phyloP scores from a whole-genome alignment of 2,113 vertebrate genomes.

The Cavia porcellus region DNA sequence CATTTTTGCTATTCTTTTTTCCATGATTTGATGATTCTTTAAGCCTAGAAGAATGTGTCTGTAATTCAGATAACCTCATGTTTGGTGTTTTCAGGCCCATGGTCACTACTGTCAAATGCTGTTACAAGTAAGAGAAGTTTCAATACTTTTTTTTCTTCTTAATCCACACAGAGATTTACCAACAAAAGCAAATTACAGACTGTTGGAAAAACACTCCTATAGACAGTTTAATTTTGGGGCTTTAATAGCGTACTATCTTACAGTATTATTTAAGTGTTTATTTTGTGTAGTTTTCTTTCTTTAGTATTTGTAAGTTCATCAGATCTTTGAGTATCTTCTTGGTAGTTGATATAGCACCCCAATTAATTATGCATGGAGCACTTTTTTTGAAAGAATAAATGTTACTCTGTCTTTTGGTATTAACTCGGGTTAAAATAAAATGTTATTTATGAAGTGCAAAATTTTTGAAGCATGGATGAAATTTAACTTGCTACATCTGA shows the following conservation, averaged over 20 bases:
- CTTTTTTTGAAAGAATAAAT: constrained; percentile 46
- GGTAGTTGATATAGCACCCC: background rate
- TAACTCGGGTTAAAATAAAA: constrained; percentile 36
- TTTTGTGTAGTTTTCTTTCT: constrained; percentile 20
- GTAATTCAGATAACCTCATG: background rate
- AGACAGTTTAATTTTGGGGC: background rate
- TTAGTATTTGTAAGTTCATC: constrained; percentile 34
- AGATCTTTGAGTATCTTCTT: background rate
- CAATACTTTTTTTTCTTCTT: constrained; percentile 11
- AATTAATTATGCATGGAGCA: background rate
- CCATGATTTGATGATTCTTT: constrained; percentile 35
- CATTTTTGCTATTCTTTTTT: constrained; percentile 2
- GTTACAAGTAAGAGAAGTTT: constrained; percentile 2
- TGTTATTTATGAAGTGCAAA: constrained; percentile 19
- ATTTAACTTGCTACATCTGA: constrained; percentile 15
- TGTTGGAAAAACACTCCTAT: background rate
- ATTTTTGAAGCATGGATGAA: constrained; percentile 52
- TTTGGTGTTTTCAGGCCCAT: background rate
- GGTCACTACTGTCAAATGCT: background rate
- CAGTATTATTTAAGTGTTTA: constrained; percentile 15
- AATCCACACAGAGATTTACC: constrained; percentile 3
- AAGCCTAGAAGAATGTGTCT: constrained; percentile 26
- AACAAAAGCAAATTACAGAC: constrained; percentile 8
- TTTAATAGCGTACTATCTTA: constrained; percentile 15
- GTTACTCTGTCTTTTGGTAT: background rate